These are phyloP conservation scores for Fulmarus glacialis DNA, from an alignment of 2,113 vertebrate genomes.

Conservation along the genomic window DNA sequence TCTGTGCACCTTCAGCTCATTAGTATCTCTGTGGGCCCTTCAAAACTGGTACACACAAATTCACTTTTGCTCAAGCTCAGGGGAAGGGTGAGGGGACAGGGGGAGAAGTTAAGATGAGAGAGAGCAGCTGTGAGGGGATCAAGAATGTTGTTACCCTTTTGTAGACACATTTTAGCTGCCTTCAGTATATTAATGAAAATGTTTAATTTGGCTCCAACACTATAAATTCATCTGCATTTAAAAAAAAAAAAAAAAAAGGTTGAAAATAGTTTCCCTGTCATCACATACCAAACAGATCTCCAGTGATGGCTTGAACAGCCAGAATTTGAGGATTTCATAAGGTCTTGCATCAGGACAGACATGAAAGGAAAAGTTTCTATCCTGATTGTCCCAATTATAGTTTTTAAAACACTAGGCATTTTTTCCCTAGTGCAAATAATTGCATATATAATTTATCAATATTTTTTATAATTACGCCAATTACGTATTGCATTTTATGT, in stretches of 20 bases:
- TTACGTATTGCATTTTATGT: background rate
- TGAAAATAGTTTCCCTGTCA: background rate
- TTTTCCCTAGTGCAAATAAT: background rate
- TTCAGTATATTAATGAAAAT: background rate
- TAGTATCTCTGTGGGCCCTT: background rate
- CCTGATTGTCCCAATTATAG: background rate
- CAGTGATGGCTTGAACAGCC: background rate
- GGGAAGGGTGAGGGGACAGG: background rate
- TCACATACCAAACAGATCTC: background rate
- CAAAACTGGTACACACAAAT: background rate
- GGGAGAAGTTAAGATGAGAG: background rate
- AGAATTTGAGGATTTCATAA: fast-evolving
- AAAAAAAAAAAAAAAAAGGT: background rate
- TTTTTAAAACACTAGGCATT: background rate
- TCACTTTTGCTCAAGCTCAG: background rate
- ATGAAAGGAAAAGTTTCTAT: background rate
- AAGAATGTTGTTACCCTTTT: background rate
- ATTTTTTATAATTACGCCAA: background rate
- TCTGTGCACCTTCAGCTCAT: background rate
- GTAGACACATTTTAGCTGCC: background rate
- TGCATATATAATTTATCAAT: background rate
- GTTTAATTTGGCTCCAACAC: background rate
- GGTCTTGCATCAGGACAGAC: background rate
- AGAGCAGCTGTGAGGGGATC: background rate
- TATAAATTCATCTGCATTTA: background rate